Conservation (phyloP, 1,140 invertebrate genomes). For the Plutomurus gul region DNA sequence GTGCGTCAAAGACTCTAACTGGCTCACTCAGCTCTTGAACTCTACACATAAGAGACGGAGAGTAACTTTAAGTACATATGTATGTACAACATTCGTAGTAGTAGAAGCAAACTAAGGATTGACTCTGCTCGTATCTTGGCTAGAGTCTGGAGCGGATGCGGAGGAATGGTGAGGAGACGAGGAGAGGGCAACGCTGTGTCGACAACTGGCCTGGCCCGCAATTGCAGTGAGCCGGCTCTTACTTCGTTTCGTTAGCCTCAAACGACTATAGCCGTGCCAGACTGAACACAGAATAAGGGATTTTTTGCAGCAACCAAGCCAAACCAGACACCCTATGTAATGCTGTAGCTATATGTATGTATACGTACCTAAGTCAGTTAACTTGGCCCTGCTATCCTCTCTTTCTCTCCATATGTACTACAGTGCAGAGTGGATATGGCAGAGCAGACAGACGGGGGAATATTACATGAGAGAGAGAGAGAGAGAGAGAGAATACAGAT, state of each 20-base stretch:
- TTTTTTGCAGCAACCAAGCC: conserved; percentile 18
- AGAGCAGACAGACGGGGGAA: neutral
- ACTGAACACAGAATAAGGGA: neutral
- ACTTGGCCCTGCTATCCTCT: neutral
- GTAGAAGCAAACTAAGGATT: neutral
- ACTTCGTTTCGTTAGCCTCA: neutral
- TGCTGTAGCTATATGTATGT: no score
- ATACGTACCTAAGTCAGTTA: neutral
- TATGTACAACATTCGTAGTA: neutral
- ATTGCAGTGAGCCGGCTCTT: conserved; percentile 21
- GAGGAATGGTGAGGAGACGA: conserved; percentile 18
- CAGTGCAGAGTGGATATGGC: neutral
- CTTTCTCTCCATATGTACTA: neutral
- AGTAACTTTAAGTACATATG: no score
- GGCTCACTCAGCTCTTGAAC: conserved; percentile 18
- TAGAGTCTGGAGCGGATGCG: conserved; percentile 12
- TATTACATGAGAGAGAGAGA: neutral
- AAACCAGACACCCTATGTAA: no score
- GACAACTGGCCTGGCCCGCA: conserved; percentile 23
- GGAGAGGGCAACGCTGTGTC: conserved; percentile 20
- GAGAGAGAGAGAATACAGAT: neutral
- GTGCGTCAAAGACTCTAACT: conserved; percentile 20
- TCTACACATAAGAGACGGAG: neutral
- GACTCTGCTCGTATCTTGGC: neutral
- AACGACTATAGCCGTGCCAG: neutral